phyloP scores from a whole-genome alignment of 2,888 invertebrate species.

The Cryptophagus acutangulus region DNA sequence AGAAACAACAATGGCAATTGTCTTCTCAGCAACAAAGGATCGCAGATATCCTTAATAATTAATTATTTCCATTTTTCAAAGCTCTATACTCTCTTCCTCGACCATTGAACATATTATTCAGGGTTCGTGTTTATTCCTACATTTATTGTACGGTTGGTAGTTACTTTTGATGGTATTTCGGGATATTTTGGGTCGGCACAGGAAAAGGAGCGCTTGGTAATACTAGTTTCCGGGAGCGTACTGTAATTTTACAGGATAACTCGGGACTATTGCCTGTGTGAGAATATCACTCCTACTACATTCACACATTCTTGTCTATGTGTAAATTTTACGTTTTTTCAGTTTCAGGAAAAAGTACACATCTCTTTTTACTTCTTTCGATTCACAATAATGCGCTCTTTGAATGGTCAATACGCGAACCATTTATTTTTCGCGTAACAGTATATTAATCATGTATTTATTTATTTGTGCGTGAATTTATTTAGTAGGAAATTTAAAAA shows the following conservation, averaged over 20 bases:
- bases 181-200: constrained; percentile 27
- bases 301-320: constrained; percentile 25
- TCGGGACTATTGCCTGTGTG: constrained; percentile 41
- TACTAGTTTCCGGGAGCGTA: constrained; percentile 41
- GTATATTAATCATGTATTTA: too few species aligned
- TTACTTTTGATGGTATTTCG: constrained; percentile 39
- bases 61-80: constrained; percentile 35
- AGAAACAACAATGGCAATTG: constrained; percentile 39
- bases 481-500: background rate
- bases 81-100: constrained; percentile 33
- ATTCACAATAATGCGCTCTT: background rate
- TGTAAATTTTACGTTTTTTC: background rate
- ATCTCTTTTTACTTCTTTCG: constrained; percentile 14
- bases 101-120: constrained; percentile 33
- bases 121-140: constrained; percentile 37
- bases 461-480: too few species aligned
- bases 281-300: constrained; percentile 39
- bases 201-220: constrained; percentile 38
- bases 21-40: constrained; percentile 33
- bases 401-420: too few species aligned
- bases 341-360: constrained; percentile 17
- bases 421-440: too few species aligned
- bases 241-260: constrained; percentile 43
- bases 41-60: constrained; percentile 36
- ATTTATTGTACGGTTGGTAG: constrained; percentile 40